Conservation (phyloP, 2,797 vertebrate species). For the Alectoris magna region DNA sequence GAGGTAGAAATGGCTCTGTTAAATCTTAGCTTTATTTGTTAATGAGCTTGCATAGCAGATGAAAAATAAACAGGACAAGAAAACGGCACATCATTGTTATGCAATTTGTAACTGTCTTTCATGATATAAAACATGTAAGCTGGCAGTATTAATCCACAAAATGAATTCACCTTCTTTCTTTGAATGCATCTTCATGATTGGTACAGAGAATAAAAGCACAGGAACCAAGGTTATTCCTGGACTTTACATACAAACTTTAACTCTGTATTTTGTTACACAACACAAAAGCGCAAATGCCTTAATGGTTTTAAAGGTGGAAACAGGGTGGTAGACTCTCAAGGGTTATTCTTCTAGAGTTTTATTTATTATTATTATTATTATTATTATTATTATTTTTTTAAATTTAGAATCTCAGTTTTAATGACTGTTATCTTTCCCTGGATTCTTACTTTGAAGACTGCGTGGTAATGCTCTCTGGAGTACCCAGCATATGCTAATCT, state of each 20-base stretch:
- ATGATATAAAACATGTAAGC: background rate
- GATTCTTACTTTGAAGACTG: background rate
- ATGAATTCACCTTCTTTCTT: background rate
- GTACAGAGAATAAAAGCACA: background rate
- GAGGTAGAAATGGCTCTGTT: background rate
- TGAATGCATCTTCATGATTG: background rate
- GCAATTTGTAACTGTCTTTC: background rate
- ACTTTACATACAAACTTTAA: background rate
- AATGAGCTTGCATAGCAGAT: background rate
- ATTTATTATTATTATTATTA: no score
- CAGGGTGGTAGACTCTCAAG: background rate
- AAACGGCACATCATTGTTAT: background rate
- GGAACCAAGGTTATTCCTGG: background rate
- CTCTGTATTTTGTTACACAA: background rate
- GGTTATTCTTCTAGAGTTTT: background rate
- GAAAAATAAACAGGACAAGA: background rate
- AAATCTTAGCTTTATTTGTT: background rate
- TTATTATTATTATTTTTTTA: no score
- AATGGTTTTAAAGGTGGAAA: background rate
- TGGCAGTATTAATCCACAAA: background rate
- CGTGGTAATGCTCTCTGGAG: background rate
- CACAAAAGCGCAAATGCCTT: background rate
- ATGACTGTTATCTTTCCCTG: background rate
- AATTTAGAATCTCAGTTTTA: background rate
- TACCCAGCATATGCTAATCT: background rate